phyloP scores from a whole-genome alignment of 2,797 vertebrate species.

The Rhyacichthys aspro region DNA sequence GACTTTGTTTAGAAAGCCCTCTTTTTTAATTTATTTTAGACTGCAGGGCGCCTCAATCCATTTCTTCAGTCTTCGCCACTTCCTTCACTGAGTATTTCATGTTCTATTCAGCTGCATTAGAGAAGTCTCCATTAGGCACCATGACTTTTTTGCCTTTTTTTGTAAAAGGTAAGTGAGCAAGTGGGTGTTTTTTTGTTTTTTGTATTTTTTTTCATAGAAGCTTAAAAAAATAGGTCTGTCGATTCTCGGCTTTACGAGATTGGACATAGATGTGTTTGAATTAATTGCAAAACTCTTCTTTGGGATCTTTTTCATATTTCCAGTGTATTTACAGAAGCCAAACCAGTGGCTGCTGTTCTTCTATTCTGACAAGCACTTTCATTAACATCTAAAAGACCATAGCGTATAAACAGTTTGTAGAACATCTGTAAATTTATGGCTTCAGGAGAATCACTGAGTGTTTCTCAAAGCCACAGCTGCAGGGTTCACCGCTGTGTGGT shows the following conservation, averaged over 20 bases:
- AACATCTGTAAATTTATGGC: slow-evolving; percentile 65
- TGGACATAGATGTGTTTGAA: too few species aligned
- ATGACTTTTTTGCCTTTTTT: slow-evolving; percentile 1
- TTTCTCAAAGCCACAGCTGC: slow-evolving; percentile 48
- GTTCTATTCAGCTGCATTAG: slow-evolving; percentile 10
- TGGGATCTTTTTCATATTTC: too few species aligned
- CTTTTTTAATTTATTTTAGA: slow-evolving; percentile 60
- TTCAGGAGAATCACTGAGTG: slow-evolving; percentile 45
- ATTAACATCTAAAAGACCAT: slow-evolving; percentile 41
- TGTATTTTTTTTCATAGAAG: too few species aligned
- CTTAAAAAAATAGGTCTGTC: background rate
- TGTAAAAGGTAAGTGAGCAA: background rate
- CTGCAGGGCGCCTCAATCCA: slow-evolving; percentile 25
- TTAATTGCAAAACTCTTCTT: too few species aligned
- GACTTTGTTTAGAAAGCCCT: slow-evolving; percentile 69
- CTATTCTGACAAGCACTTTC: slow-evolving; percentile 21
- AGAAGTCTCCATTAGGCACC: background rate
- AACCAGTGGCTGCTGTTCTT: slow-evolving; percentile 50
- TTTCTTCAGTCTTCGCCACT: slow-evolving; percentile 10
- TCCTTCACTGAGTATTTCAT: background rate
- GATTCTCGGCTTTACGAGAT: background rate
- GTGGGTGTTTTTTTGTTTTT: background rate
- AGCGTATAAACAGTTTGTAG: slow-evolving; percentile 62
- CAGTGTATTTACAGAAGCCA: slow-evolving; percentile 11
- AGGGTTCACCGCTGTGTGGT: slow-evolving; percentile 36